Conservation (phyloP, 2,797 vertebrate genomes). For the Remorina albescens region DNA sequence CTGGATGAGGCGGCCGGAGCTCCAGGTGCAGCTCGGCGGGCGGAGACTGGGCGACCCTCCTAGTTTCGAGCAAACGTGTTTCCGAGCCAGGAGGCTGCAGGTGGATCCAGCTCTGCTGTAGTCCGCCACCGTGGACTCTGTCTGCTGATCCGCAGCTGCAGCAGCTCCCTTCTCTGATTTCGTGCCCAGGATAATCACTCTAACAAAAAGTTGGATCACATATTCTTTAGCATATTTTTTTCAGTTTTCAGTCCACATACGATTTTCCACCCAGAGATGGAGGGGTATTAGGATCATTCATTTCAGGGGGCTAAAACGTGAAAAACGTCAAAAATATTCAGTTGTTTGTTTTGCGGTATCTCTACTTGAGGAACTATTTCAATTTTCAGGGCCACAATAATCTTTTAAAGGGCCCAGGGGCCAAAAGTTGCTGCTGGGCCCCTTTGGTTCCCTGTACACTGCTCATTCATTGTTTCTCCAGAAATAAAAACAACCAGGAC, state of each 20-base stretch:
- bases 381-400: neutral
- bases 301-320: neutral
- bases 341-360: no score
- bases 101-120: constrained; percentile 23
- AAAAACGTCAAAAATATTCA: no score
- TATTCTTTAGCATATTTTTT: neutral
- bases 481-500: neutral
- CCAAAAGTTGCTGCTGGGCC: neutral
- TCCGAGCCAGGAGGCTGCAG: constrained; percentile 53
- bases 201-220: no score
- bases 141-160: no score
- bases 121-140: no score
- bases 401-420: no score
- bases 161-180: no score
- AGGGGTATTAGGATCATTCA: neutral
- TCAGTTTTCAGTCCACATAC: neutral
- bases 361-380: neutral
- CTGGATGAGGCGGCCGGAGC: no score
- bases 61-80: constrained; percentile 76
- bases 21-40: constrained; percentile 65
- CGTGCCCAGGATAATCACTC: neutral
- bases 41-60: constrained; percentile 65
- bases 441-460: no score
- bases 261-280: neutral
- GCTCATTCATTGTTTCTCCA: neutral